Percentiles rank a stretch among this genome's conserved stretches.
Conservation (phyloP, 2,113 vertebrate genomes). For the Vulpes ferrilata region DNA sequence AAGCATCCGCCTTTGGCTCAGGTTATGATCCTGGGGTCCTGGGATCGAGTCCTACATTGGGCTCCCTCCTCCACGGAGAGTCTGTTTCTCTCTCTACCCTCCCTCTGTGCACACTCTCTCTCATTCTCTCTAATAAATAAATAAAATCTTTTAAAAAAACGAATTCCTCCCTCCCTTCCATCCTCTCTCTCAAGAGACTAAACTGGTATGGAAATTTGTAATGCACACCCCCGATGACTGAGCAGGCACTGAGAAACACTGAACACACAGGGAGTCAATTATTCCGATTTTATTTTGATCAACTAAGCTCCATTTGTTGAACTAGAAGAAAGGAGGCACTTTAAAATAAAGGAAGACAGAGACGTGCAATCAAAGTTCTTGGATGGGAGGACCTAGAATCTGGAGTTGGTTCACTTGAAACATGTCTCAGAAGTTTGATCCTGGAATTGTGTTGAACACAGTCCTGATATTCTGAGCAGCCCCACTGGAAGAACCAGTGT, state of each 20-base stretch:
- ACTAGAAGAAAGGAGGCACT: background rate
- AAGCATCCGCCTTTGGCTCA: background rate
- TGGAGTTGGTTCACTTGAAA: background rate
- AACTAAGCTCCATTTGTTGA: background rate
- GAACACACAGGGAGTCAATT: background rate
- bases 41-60: background rate
- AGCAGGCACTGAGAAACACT: background rate
- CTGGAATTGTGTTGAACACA: background rate
- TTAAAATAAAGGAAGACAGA: conserved; percentile 18
- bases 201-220: background rate
- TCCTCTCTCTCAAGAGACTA: background rate
- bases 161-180: background rate
- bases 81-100: background rate
- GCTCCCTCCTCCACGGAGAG: background rate
- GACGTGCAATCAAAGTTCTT: background rate
- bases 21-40: background rate
- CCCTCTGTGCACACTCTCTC: background rate
- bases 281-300: background rate
- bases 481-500: too few species aligned
- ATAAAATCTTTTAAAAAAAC: background rate
- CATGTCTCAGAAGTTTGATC: background rate
- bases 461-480: background rate
- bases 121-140: background rate
- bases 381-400: background rate
- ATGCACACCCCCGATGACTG: background rate